Evolutionary conservation across 2,113 vertebrate genomes (phyloP).

Genomic region (Passer montanus): DNA sequence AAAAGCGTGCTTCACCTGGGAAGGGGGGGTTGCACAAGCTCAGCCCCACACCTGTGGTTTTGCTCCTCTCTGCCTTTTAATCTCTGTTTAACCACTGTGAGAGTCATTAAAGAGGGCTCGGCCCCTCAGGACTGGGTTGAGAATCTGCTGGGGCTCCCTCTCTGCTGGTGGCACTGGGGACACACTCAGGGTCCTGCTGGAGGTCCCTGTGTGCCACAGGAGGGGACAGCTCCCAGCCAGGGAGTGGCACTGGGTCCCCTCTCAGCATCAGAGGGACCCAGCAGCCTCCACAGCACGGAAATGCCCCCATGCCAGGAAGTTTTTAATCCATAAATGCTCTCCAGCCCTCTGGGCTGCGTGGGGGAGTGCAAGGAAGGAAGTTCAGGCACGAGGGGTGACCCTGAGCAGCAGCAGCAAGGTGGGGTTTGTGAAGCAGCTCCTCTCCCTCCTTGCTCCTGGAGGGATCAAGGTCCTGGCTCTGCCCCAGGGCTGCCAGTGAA

Average conservation of each 20-base stretch:
- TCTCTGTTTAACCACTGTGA: accelerated
- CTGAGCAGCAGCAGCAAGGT: neutral
- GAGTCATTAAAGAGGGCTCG: neutral
- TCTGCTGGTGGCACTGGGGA: neutral
- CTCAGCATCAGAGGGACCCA: neutral
- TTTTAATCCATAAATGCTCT: neutral
- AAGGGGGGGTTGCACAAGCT: neutral
- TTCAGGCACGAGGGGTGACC: accelerated
- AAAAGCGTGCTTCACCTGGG: too few relatives aligned
- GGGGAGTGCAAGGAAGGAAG: neutral
- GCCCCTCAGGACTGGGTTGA: accelerated
- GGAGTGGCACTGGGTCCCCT: neutral
- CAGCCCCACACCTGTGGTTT: neutral
- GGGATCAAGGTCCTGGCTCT: too few relatives aligned
- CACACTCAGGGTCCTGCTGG: accelerated
- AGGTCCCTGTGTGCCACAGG: accelerated
- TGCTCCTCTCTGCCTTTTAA: neutral
- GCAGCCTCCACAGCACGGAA: neutral
- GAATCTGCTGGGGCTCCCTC: neutral
- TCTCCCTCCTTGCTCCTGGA: neutral
- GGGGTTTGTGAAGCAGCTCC: neutral
- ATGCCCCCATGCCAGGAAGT: accelerated
- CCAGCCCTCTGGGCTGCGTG: neutral
- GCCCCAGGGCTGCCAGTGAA: neutral
- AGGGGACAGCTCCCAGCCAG: neutral